Base-by-base conservation (phyloP, 2,113 vertebrate species). In the Crotophaga sulcirostris region DNA sequence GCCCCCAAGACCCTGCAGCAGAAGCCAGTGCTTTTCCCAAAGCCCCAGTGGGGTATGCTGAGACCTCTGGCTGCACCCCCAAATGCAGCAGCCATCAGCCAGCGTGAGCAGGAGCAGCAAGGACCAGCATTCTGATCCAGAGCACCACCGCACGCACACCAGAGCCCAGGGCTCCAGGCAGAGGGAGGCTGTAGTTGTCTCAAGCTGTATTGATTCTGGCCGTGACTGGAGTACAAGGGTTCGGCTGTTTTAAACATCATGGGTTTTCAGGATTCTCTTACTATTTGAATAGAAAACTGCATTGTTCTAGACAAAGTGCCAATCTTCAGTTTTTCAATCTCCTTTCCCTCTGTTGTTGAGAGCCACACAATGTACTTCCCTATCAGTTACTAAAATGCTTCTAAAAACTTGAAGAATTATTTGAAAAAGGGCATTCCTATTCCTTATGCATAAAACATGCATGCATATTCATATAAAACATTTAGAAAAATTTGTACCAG, bases 401-500 rank as follows among this genome's bases (percentile, higher is more conserved):
- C 92, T 91, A 64, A 88, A 94, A 97, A 97, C 93, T 97, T 97
- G 80, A 90, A 96, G 95, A 96, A 98, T 97, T 95, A 95, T 94
- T 97, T 79, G 93, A 93, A 97, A 94, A 94, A 94, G 97, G 94
- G 90, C 92, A 97, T 96, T 97, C 97, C 95, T 96, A 94, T 97
- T 97, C 96, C 97, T 98, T 97, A 97, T 98, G 97, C 97, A 98
- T 98, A 97, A 97, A 97, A 94, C 80, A 97, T 97, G 96, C 97
- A 98, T 98, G 96, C 98, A 98, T 98, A 98, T 98, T 98, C 98
- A 98, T 98, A 95, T 96, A 95, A 98, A 98, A 98, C 97, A 98
- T 97, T 98, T 97, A 97, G 96, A 96, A 97, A 98, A 97, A 97
- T 93, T 97, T 97, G 97, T 98, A 98, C 98, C 97, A 97, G 98